Base-by-base conservation (phyloP, 37 sponge, comb jelly and placozoan genomes). In the Hormiphora californensis region DNA sequence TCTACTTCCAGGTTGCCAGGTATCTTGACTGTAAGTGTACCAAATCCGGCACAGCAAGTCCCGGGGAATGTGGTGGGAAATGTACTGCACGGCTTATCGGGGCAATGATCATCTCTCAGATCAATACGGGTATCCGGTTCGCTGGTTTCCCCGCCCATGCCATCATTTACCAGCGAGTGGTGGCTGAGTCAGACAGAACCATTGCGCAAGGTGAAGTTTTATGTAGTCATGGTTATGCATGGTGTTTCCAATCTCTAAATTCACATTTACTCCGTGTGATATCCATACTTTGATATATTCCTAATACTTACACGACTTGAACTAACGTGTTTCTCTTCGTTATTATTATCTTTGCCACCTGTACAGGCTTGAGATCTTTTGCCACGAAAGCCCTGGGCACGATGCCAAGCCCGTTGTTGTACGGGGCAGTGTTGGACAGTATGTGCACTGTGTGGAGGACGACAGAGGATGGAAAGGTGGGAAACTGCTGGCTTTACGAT, bases 401-500 rank as follows among this genome's bases (percentile, higher is more conserved):
- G 1, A n/a, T 73, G 38, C 81, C 81, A 33, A 19, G 46, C 23
- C 81, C 81, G 1, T 19, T 73, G 28, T 43, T 73, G 43, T 73
- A 43, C 46, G 81, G 81, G 27, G 40, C 40, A 43, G 4, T 73
- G 27, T 21, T 73, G 41, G 81, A 73, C 43, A 73, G 81, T 28
- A 40, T 23, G n/a, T 73, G 81, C 22, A 32, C 43, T 7, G 81
- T 73, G 81, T 73, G 81, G 81, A 73, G 81, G 27, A 39, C 28
- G 23, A 73, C 41, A 1, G 25, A 11, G 5, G 23, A 40, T 4
- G 81, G 81, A 25, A 46, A 73, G 3, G 46, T 25, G 46, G 81
- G 81, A 0, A 73, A 73, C 46, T 73, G 81, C 81, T 73, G 81
- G 81, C 2, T 73, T 2, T 73, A 73, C 38, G 81, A 73, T 30